Base-by-base conservation (phyloP, 1,140 invertebrate genomes). In the Ostrea denselamellosa region DNA sequence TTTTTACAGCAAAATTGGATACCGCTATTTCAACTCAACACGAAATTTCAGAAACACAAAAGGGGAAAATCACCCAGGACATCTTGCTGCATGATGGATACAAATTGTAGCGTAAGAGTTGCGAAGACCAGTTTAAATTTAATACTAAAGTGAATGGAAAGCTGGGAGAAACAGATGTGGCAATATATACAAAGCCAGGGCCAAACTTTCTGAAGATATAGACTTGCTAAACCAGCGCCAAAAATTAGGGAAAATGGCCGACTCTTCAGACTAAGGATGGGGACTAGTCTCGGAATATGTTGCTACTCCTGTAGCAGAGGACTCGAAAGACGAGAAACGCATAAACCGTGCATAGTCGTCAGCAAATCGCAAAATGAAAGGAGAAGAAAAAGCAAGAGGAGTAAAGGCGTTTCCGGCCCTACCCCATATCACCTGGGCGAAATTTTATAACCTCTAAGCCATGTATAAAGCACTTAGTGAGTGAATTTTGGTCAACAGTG, bases 181-280 rank as follows among this genome's bases (percentile, higher is more conserved):
- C 54, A 17, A 9, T 56, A 17, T 9, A 4, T 9, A 2, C 9
- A 1, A 9, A 8, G 54, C 54, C 9, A 12, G 9, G 9, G 12
- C 0, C 12, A 17, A 65, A n/a, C 56, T 83, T 3, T 14, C 71
- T 8, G 86, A 87, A 62, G 86, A 54, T 87, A 83, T 87, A 8
- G 19, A n/a, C 8, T 7, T 81, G 8, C 28, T 82, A 0, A 56
- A 68, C 4, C 17, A 86, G 9, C 81, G 86, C 58, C 87, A 85
- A 56, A 88, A 85, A n/a, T 52, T 85, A n/a, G 65, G 81, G 2
- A 88, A 88, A 22, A 8, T 88, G 9, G 87, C 87, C 8, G 87
- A 88, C 71, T 68, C 82, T 14, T 85, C 56, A 1, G 58, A 88
- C 0, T n/a, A 14, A 3, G 87, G 87, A 17, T 85, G 87, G 62